Conservation (phyloP, 2,888 invertebrate genomes). For the Rhamnusium bicolor region DNA sequence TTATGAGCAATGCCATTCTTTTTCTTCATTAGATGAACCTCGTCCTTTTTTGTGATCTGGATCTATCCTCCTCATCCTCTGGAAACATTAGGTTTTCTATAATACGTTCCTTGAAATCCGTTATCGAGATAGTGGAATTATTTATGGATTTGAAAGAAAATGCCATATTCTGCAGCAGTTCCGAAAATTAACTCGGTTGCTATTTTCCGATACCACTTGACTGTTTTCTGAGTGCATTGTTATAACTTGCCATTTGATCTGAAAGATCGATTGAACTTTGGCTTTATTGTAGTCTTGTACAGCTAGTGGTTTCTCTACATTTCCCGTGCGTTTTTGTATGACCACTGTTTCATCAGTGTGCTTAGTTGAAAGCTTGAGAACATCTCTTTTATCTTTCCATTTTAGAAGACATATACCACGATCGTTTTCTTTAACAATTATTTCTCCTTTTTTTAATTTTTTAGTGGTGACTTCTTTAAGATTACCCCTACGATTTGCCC, state of each 20-base stretch:
- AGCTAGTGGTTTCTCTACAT: slow-evolving; percentile 32
- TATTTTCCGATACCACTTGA: slow-evolving; percentile 50
- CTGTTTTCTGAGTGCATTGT: slow-evolving; percentile 42
- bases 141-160: background rate
- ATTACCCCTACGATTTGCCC: slow-evolving; percentile 6
- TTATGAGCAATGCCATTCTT: no score
- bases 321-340: slow-evolving; percentile 7
- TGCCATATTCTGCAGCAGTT: background rate
- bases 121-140: no score
- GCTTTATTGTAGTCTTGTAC: slow-evolving; percentile 46
- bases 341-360: slow-evolving; percentile 43
- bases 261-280: slow-evolving; percentile 51
- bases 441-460: no score
- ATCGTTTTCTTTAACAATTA: slow-evolving; percentile 23
- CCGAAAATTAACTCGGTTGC: background rate
- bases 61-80: no score
- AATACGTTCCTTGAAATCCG: no score
- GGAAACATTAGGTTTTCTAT: no score
- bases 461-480: background rate
- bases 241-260: slow-evolving; percentile 48
- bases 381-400: slow-evolving; percentile 60
- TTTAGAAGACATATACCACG: no score
- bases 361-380: slow-evolving; percentile 59
- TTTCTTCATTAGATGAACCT: no score
- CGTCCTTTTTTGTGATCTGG: no score